phyloP scores from a whole-genome alignment of 1,140 invertebrate species.

The Prorops nasuta region DNA sequence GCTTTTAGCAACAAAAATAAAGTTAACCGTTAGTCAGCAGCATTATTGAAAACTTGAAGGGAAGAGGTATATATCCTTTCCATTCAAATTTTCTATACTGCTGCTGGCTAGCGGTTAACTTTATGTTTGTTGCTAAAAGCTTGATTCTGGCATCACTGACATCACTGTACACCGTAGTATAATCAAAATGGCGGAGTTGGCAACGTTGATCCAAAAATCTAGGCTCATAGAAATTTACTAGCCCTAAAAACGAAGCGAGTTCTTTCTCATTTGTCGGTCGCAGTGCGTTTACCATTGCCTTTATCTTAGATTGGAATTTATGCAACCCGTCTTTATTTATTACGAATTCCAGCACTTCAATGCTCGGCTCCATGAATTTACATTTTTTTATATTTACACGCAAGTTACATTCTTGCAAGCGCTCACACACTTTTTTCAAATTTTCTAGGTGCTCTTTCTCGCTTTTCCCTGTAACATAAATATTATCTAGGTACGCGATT shows the following conservation, averaged over 20 bases:
- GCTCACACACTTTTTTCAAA: background rate
- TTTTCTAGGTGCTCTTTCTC: slow-evolving; percentile 21
- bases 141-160: too few relatives aligned
- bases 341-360: slow-evolving; percentile 38
- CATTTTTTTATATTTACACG: slow-evolving; percentile 38
- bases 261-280: slow-evolving; percentile 37
- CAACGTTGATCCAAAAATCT: too few relatives aligned
- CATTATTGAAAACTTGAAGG: too few relatives aligned
- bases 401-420: slow-evolving; percentile 29
- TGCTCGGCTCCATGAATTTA: slow-evolving; percentile 27
- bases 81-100: too few relatives aligned
- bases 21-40: too few relatives aligned
- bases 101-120: too few relatives aligned
- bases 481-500: slow-evolving; percentile 37
- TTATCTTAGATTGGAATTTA: slow-evolving; percentile 32
- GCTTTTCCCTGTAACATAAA: slow-evolving; percentile 30
- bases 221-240: slow-evolving; percentile 43
- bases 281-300: slow-evolving; percentile 42
- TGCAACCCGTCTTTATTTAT: slow-evolving; percentile 36
- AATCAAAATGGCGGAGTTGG: too few relatives aligned
- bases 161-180: too few relatives aligned
- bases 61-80: too few relatives aligned
- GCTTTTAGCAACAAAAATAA: too few relatives aligned
- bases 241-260: slow-evolving; percentile 44
- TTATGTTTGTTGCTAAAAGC: too few relatives aligned